Percentiles rank a stretch among this genome's conserved stretches.
These are phyloP conservation scores for Vulpes vulpes DNA, from an alignment of 2,113 vertebrate species.

Conservation along the genomic window DNA sequence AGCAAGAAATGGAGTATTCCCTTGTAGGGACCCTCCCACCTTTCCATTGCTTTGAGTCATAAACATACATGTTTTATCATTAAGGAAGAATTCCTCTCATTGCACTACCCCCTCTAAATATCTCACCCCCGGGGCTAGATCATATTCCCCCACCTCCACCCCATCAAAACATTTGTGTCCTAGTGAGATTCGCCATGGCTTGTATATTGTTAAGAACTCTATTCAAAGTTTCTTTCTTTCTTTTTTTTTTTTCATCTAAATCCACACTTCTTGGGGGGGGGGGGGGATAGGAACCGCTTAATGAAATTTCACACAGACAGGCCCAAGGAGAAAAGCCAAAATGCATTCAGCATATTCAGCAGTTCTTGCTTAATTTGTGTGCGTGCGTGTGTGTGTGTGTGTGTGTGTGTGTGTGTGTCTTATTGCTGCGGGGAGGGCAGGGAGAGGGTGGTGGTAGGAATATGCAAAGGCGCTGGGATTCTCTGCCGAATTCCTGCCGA, in stretches of 20 bases:
- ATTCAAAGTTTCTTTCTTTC: slow-evolving; percentile 45
- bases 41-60: slow-evolving; percentile 61
- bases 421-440: not conserved
- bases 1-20: not conserved
- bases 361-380: not conserved
- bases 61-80: slow-evolving; percentile 7
- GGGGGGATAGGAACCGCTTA: slow-evolving; percentile 59
- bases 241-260: not conserved
- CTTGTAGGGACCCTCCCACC: not conserved
- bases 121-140: not conserved
- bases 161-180: not conserved
- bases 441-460: not conserved
- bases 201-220: slow-evolving; percentile 26
- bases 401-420: not conserved
- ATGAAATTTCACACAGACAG: slow-evolving; percentile 50
- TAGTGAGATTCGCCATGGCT: not conserved
- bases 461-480: slow-evolving; percentile 37
- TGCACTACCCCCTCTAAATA: not conserved
- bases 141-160: not conserved
- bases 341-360: slow-evolving; percentile 30
- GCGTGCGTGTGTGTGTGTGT: too few relatives aligned
- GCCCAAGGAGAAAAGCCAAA: slow-evolving; percentile 57
- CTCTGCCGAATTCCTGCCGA: slow-evolving; percentile 62
- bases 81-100: slow-evolving; percentile 13
- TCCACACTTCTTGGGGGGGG: not conserved